phyloP scores from a whole-genome alignment of 2,888 invertebrate species.

The Dyspetes luteomarginatus region DNA sequence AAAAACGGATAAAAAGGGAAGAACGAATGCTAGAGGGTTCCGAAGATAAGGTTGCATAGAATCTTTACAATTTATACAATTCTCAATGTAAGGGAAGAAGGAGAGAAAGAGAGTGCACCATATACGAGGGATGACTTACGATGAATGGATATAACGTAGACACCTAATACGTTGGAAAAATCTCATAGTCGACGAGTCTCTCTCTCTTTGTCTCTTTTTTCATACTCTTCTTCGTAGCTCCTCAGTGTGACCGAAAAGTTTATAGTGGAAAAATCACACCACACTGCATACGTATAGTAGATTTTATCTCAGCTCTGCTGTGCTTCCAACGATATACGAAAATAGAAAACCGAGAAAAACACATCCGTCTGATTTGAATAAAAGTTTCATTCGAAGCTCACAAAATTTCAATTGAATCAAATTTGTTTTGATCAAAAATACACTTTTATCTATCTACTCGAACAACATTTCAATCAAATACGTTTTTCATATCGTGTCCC shows the following conservation, averaged over 20 bases:
- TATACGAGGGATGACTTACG: slow-evolving; percentile 37
- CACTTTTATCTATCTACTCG: too few relatives aligned
- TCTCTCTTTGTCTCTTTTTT: background rate
- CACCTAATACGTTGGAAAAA: slow-evolving; percentile 45
- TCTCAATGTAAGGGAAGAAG: slow-evolving; percentile 7
- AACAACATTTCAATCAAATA: too few relatives aligned
- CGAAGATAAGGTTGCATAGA: slow-evolving; percentile 48
- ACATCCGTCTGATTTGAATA: background rate
- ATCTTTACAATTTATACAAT: slow-evolving; percentile 59
- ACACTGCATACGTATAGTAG: background rate
- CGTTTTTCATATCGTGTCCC: too few relatives aligned
- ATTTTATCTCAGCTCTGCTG: background rate
- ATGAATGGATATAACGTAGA: slow-evolving; percentile 26
- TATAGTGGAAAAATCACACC: background rate
- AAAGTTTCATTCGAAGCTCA: background rate
- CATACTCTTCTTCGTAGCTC: background rate
- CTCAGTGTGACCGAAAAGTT: background rate
- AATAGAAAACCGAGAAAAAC: background rate
- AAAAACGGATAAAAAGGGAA: background rate
- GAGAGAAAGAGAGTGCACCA: background rate
- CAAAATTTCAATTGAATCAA: background rate
- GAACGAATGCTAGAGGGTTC: slow-evolving; percentile 8
- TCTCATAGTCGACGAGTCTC: slow-evolving; percentile 2
- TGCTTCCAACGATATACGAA: background rate
- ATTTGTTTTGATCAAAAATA: background rate